phyloP scores from a whole-genome alignment of 2,888 invertebrate genomes.

The Agriopis aurantiaria region DNA sequence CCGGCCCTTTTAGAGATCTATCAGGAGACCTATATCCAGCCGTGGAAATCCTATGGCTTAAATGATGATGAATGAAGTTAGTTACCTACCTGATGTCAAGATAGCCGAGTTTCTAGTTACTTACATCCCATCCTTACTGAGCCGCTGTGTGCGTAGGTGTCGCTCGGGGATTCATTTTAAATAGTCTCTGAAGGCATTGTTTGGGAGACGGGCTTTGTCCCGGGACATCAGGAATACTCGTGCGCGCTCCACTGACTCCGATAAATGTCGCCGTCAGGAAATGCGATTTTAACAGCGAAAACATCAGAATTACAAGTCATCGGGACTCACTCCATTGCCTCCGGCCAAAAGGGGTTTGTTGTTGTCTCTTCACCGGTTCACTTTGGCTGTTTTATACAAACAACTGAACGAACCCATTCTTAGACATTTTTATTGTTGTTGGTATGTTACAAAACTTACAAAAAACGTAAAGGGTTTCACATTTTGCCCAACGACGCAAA shows the following conservation, averaged over 20 bases:
- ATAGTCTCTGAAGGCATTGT: constrained; percentile 77
- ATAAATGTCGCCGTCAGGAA: constrained; percentile 81
- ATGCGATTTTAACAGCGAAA: constrained; percentile 85
- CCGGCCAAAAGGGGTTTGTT: constrained; percentile 77
- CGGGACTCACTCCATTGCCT: constrained; percentile 78
- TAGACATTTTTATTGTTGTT: constrained; percentile 49
- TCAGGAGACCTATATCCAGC: no score
- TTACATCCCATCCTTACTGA: constrained; percentile 53
- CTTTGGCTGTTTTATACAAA: constrained; percentile 71
- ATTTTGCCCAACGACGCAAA: constrained; percentile 3
- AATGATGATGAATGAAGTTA: no score
- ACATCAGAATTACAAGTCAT: constrained; percentile 85
- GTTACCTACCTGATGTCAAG: background rate
- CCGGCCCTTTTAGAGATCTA: no score
- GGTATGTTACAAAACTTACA: constrained; percentile 42
- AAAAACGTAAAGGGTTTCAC: constrained; percentile 24
- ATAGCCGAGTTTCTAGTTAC: constrained; percentile 18
- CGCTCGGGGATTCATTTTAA: constrained; percentile 78
- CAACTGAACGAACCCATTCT: constrained; percentile 61
- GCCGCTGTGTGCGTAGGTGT: constrained; percentile 71
- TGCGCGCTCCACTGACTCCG: constrained; percentile 72
- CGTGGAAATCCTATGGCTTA: no score
- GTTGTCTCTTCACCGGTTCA: constrained; percentile 73
- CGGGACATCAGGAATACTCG: constrained; percentile 67
- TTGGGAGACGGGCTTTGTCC: constrained; percentile 71